A percentile compares a stretch with the other conserved stretches of the same genome.
Conservation (phyloP, 2,113 vertebrate species). For the Lasiurus borealis region DNA sequence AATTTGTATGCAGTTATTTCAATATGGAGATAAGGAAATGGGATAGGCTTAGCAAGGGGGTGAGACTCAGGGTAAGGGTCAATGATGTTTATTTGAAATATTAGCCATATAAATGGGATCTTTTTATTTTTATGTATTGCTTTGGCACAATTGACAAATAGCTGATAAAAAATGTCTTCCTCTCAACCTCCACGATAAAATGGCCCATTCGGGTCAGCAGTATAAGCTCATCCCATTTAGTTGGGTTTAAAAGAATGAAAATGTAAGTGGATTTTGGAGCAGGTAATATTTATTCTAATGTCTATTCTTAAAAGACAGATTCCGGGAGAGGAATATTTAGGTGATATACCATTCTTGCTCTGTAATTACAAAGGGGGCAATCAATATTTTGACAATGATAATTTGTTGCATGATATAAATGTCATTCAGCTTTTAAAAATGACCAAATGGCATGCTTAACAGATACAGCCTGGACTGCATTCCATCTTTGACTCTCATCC, state of each 20-base stretch:
- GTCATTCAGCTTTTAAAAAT: not conserved
- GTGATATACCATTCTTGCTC: not conserved
- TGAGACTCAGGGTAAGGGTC: not conserved
- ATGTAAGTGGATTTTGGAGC: not conserved
- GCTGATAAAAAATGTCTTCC: no score
- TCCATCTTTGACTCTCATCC: not conserved
- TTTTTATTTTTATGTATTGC: not conserved
- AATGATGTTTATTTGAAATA: not conserved
- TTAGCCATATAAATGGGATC: not conserved
- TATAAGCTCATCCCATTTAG: not conserved
- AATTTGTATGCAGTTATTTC: not conserved
- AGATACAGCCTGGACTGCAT: not conserved
- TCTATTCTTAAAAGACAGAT: not conserved
- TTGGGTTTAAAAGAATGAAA: not conserved
- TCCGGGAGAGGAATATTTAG: not conserved
- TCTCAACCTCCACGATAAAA: not conserved
- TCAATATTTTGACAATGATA: not conserved
- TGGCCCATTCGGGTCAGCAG: not conserved
- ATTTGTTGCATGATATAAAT: not conserved
- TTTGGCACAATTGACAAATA: not conserved
- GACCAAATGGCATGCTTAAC: not conserved
- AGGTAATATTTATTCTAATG: not conserved
- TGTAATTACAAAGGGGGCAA: not conserved
- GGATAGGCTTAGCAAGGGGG: not conserved
- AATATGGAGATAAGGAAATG: not conserved